phyloP scores from a whole-genome alignment of 2,888 invertebrate species.

The Mechanitis messenoides region DNA sequence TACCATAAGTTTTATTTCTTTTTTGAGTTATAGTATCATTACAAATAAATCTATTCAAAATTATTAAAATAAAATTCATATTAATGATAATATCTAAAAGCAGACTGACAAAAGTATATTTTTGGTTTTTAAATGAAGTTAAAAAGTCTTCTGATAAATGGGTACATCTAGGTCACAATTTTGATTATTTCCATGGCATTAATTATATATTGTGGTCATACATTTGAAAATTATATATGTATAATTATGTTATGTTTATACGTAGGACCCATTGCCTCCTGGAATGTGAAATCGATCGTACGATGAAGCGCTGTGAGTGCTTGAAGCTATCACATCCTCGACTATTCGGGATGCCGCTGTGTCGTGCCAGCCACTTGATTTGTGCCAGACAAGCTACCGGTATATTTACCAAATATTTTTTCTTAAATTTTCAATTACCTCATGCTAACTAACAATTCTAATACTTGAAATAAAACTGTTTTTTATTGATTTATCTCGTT shows the following conservation, averaged over 20 bases:
- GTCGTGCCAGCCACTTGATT: constrained; percentile 36
- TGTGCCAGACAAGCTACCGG: constrained; percentile 44
- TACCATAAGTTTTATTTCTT: constrained; percentile 40
- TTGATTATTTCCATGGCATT: too few relatives aligned
- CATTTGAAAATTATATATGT: neutral
- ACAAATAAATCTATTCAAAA: neutral
- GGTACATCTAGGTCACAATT: too few relatives aligned
- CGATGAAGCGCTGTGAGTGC: constrained; percentile 44
- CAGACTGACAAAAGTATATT: too few relatives aligned
- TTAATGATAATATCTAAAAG: neutral
- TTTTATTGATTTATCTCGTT: neutral
- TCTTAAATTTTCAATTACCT: neutral
- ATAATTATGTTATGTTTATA: neutral
- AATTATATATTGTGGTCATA: neutral
- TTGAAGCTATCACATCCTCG: constrained; percentile 40
- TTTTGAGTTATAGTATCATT: neutral
- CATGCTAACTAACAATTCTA: neutral
- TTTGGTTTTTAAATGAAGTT: too few relatives aligned
- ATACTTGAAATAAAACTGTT: too few relatives aligned
- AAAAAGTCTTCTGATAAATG: too few relatives aligned
- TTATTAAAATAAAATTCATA: neutral
- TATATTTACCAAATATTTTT: constrained; percentile 23
- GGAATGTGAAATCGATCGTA: constrained; percentile 47
- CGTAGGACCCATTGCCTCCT: constrained; percentile 48
- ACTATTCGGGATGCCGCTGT: constrained; percentile 32